Percentiles rank a stretch among this genome's conserved stretches.
These are phyloP conservation scores for Adelphocoris suturalis DNA, from an alignment of 2,888 invertebrate genomes.

Conservation along the genomic window DNA sequence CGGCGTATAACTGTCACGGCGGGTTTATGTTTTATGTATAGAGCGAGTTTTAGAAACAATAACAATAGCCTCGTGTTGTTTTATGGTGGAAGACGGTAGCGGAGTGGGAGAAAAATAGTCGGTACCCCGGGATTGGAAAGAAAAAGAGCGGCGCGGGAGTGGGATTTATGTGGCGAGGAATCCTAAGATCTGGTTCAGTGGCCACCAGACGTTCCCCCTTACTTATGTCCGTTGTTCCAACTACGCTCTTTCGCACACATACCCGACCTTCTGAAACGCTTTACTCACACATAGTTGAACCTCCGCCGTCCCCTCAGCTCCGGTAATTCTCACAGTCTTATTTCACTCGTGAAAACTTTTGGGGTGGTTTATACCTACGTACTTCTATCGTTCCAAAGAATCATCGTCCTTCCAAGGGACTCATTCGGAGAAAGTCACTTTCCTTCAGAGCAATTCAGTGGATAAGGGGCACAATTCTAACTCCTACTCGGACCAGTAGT, in stretches of 20 bases:
- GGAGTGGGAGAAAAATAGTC: background rate
- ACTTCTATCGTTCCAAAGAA: background rate
- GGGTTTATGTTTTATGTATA: constrained; percentile 67
- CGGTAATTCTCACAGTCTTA: background rate
- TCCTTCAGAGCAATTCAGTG: background rate
- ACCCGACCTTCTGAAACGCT: background rate
- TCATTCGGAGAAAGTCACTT: background rate
- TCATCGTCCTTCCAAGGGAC: constrained; percentile 3
- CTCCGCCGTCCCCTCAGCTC: background rate
- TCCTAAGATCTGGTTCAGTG: constrained; percentile 67
- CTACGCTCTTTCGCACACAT: constrained; percentile 34
- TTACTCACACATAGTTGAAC: constrained; percentile 19
- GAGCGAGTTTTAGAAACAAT: constrained; percentile 67
- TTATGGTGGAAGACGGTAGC: constrained; percentile 44
- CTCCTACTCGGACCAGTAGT: background rate
- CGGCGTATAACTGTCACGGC: constrained; percentile 58
- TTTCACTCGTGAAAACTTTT: constrained; percentile 8
- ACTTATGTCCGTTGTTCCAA: constrained; percentile 59
- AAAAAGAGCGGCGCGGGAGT: background rate
- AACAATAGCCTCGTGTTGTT: constrained; percentile 56
- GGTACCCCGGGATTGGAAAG: background rate
- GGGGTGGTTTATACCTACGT: constrained; percentile 1
- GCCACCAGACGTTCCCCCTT: constrained; percentile 57
- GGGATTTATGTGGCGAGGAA: constrained; percentile 68
- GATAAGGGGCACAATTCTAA: background rate